Evolutionary conservation across 2,888 invertebrate genomes (phyloP), one percentile per base, ranked within the genome.

Genomic region (Parelbella ahira): DNA sequence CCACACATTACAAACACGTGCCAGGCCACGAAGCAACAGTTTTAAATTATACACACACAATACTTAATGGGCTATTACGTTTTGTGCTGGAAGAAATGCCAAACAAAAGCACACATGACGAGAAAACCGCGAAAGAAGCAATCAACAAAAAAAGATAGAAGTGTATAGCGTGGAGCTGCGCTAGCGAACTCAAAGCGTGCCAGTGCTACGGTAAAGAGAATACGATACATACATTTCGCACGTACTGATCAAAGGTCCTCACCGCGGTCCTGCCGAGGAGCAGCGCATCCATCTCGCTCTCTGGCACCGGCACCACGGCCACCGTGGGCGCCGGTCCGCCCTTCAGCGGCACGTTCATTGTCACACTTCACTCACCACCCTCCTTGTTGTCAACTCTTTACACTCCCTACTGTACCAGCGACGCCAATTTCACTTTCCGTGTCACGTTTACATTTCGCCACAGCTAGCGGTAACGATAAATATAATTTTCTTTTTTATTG

Each of bases 261-360:
- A 94, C 93, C 93, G 93, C 91, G 34, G 93, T 93, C 66, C 93
- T 88, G 52, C 93, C 93, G 39, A 94, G 89, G 51, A 94, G 89
- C 56, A 94, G 77, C 29, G 93, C 93, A 68, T 94, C 93, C 93
- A 94, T 93, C 87, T 93, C 93, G 54, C 93, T 92, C 73, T 93
- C 93, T 4, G 91, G 90, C 20, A 90, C 89, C 23, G 90, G 88
- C 34, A 91, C 88, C 71, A 91, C 89, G 4, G 89, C 87, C 70
- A 90, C 90, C 50, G 90, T 89, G 47, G 90, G 90, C 50, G 86
- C 87, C 1, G 80, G 74, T 13, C 88, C 84, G 1, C 72, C 75
- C 41, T 77, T 75, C 62, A 73, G 59, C 27, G 79, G 60, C 57
- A 72, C 82, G 55, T 75, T 75, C 82, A 81, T 83, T 51, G 65